phyloP scores from a whole-genome alignment of 2,797 vertebrate genomes.

The Glyptemys insculpta region DNA sequence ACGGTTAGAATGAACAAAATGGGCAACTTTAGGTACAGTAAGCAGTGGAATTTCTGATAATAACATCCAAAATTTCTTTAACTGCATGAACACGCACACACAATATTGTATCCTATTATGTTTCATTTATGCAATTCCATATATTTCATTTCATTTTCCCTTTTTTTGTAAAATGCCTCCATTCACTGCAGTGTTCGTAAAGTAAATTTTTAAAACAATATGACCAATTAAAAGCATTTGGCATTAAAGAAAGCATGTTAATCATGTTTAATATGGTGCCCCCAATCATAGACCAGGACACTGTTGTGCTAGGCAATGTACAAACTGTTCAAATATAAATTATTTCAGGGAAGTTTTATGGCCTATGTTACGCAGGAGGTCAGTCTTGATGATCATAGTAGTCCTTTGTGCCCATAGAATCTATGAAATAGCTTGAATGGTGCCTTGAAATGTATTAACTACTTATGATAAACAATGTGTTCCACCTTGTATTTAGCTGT shows the following conservation, averaged over 20 bases:
- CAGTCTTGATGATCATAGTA: not conserved
- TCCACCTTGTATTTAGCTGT: not conserved
- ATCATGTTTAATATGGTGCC: not conserved
- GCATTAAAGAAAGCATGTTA: not conserved
- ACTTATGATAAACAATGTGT: not conserved
- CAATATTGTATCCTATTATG: not conserved
- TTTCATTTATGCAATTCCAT: not conserved
- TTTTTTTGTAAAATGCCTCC: not conserved
- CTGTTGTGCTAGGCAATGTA: not conserved
- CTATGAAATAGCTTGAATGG: not conserved
- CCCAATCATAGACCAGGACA: not conserved
- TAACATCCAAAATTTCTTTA: not conserved
- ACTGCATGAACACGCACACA: rapidly evolving
- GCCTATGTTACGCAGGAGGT: not conserved
- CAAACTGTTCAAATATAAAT: not conserved
- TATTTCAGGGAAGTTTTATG: not conserved
- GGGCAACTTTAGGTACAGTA: not conserved
- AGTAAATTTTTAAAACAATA: not conserved
- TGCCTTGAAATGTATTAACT: not conserved
- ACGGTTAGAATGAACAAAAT: not conserved
- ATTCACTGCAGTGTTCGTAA: not conserved
- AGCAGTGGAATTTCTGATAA: not conserved
- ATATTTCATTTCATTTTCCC: not conserved
- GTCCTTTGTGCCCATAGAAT: not conserved
- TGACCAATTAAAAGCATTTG: not conserved